Conservation (phyloP, 2,113 vertebrate species). For the Grantiella picta region DNA sequence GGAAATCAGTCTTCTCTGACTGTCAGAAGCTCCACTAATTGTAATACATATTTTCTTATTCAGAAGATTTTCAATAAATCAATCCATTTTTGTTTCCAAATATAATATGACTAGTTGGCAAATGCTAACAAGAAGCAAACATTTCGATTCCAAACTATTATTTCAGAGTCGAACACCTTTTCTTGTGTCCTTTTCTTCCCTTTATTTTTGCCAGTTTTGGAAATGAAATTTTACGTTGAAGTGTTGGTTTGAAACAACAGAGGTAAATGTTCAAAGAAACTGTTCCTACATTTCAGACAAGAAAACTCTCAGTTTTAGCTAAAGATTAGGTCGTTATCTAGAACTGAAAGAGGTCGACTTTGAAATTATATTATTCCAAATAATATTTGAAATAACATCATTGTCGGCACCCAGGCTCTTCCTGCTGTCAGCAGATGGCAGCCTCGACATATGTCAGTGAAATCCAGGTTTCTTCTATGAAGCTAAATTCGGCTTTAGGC, state of each 20-base stretch:
- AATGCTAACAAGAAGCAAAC: not conserved
- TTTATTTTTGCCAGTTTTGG: not conserved
- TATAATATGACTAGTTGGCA: not conserved
- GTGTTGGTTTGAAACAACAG: not conserved
- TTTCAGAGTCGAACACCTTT: not conserved
- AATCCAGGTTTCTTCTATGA: rapidly evolving
- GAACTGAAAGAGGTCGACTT: not conserved
- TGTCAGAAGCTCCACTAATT: not conserved
- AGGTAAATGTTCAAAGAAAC: not conserved
- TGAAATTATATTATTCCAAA: not conserved
- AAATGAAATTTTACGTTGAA: not conserved
- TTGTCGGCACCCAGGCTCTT: not conserved
- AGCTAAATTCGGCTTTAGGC: rapidly evolving
- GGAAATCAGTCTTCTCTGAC: not conserved
- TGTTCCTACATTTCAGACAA: not conserved
- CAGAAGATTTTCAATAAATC: not conserved
- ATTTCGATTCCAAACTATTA: not conserved
- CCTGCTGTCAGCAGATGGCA: slow-evolving; percentile 53
- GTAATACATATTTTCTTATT: not conserved
- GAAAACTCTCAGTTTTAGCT: not conserved
- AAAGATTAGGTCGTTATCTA: not conserved
- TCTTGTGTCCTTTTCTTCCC: not conserved
- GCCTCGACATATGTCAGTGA: not conserved
- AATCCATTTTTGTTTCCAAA: rapidly evolving
- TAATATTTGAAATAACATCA: not conserved